Evolutionary conservation across 2,113 vertebrate species (phyloP).

Genomic region (Machaerirhynchus nigripectus): DNA sequence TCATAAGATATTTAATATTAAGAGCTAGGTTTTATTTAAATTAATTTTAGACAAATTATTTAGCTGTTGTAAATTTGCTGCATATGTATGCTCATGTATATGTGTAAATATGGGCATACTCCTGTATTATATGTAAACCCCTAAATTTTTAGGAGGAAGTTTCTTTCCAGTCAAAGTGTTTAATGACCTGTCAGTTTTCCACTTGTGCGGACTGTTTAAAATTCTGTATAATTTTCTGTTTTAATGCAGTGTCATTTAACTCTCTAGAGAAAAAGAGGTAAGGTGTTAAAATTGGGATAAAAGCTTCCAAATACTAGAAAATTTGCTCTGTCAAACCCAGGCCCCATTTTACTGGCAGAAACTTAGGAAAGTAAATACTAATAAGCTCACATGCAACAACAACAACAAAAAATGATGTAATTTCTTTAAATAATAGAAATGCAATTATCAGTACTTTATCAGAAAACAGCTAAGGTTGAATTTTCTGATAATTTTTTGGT

Average conservation of each 20-base stretch:
- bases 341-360: conserved; percentile 38
- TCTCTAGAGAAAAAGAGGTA: conserved; percentile 71
- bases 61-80: not conserved
- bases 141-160: not conserved
- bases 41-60: conserved; percentile 34
- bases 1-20: conserved; percentile 1
- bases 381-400: conserved; percentile 20
- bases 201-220: conserved; percentile 35
- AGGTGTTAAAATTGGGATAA: conserved; percentile 73
- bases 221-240: conserved; percentile 42
- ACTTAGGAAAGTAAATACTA: conserved; percentile 64
- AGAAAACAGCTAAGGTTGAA: conserved; percentile 21
- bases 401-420: conserved; percentile 27
- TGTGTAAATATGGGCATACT: not conserved
- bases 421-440: conserved; percentile 64
- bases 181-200: conserved; percentile 23
- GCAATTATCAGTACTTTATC: conserved; percentile 53
- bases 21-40: not conserved
- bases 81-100: too few species aligned
- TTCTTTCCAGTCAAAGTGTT: not conserved
- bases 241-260: conserved; percentile 60
- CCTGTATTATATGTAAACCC: not conserved
- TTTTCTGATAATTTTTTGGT: conserved; percentile 38
- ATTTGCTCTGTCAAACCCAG: conserved; percentile 65
- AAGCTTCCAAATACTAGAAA: conserved; percentile 70